Conservation (phyloP, 2,113 vertebrate species). For the Trematomus loennbergii region DNA sequence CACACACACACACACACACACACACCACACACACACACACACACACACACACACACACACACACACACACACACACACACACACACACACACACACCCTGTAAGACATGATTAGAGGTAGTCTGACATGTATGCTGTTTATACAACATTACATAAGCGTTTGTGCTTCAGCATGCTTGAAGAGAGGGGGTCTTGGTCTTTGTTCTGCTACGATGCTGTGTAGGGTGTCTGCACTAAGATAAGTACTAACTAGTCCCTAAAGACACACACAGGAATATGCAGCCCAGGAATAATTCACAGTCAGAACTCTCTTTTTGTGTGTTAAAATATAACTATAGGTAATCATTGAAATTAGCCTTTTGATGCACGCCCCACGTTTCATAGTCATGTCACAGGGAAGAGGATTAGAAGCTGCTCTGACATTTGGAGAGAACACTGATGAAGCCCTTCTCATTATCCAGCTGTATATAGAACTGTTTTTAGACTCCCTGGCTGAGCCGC, state of each 20-base stretch:
- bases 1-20: neutral
- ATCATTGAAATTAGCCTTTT: neutral
- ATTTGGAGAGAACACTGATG: constrained; percentile 78
- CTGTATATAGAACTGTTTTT: constrained; percentile 83
- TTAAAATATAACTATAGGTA: neutral
- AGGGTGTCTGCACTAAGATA: constrained; percentile 53
- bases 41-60: neutral
- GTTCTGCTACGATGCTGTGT: constrained; percentile 55
- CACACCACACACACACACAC: constrained; percentile 1
- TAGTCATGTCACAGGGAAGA: constrained; percentile 6
- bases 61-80: neutral
- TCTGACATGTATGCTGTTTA: constrained; percentile 28
- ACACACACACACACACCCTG: neutral
- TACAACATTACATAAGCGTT: constrained; percentile 59
- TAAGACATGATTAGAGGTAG: constrained; percentile 47
- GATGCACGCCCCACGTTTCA: constrained; percentile 23
- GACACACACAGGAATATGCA: constrained; percentile 13
- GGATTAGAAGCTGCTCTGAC: constrained; percentile 77
- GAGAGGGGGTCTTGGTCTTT: constrained; percentile 25
- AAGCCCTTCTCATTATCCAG: constrained; percentile 78
- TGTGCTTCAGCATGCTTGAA: constrained; percentile 29
- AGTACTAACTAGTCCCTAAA: constrained; percentile 53
- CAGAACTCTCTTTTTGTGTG: constrained; percentile 41
- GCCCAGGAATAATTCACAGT: neutral
- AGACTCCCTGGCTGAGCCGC: constrained; percentile 66